Base-by-base conservation (phyloP, 2,888 invertebrate species). In the Galeopsomyia nigrocyanea region DNA sequence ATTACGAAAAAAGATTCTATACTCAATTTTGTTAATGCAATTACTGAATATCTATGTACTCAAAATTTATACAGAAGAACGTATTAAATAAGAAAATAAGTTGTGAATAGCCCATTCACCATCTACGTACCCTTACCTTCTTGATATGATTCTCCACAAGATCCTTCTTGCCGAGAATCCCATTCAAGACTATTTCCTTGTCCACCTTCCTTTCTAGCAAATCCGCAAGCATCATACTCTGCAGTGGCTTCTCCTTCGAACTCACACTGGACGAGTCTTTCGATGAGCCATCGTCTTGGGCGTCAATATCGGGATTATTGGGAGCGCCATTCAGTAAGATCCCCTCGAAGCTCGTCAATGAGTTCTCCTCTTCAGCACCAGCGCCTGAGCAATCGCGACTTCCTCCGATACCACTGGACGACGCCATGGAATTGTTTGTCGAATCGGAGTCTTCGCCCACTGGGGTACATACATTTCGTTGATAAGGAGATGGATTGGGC, bases 121-220 rank as follows among this genome's bases (percentile, higher is more conserved):
- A 47, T 67, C 17, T 51, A 64, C 64, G 26, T 58, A 60, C 49
- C 56, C 72, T 31, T 57, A 88, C 89, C 78, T 89, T 89, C 78
- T 89, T 89, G 71, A 89, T 89, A 76, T 89, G 89, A 81, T 90
- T 90, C 75, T 90, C 90, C 0, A 91, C 89, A 62, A 91, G 83
- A 82, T 91, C 91, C 74, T 74, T 70, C 79, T 89, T 89, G 6
- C 88, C 88, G 50, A 90, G 80, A 21, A 89, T 88, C 5, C 91
- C 91, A 80, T 91, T 91, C 79, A 90, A 81, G 55, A 90, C 85
- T 0, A 89, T 88, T 67, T 90, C 90, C 71, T 90, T 90, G 61
- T 90, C 90, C 14, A 90, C 88, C 83, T 94, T 94, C 81, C 94
- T 92, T 83, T 96, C 95, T 3, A 96, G 87, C 64, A 95, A 87